Base-by-base conservation (phyloP, 2,113 vertebrate genomes). In the Hucho hucho region DNA sequence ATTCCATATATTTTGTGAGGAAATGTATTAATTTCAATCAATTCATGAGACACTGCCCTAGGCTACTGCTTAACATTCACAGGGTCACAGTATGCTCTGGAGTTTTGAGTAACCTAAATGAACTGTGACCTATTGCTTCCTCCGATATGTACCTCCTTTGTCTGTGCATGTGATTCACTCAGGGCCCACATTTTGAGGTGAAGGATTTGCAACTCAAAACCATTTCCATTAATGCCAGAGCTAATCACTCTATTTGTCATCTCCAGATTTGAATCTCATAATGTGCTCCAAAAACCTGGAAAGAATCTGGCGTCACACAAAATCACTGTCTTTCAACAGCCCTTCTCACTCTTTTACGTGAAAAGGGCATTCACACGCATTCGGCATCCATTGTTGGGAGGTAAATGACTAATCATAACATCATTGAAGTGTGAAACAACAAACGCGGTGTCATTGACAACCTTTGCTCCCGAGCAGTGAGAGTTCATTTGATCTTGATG, bases 391-490 rank as follows among this genome's bases (percentile, higher is more conserved):
- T 93, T 94, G 89, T 92, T 77, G 77, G 78, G 83, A 74, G 87
- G 80, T 90, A 91, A 92, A 90, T 83, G 90, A 88, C 90, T 93
- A 92, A 93, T 93, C 92, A 93, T 90, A 93, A 90, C 89, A 90
- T 92, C 90, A 92, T 92, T 92, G 91, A 90, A 76, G 86, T 80
- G 78, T 78, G 72, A 72, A 69, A 77, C 78, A 76, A 88, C 81
- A 86, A 83, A 74, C 78, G 89, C 80, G 67, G 84, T 58, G 83
- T 81, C 87, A 90, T 89, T 89, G 90, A 89, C 92, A 93, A 92
- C 93, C 92, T 92, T 91, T 92, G 89, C 91, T 90, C 92, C 91
- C 86, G 87, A 88, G 87, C 83, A 88, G 74, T 85, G 88, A 87
- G 91, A 90, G 91, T 91, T 93, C 91, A 93, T 93, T 92, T 92